A percentile compares a stretch with the other conserved stretches of the same genome.
phyloP scores from a whole-genome alignment of 2,888 invertebrate species.

The Anarsia innoxiella region DNA sequence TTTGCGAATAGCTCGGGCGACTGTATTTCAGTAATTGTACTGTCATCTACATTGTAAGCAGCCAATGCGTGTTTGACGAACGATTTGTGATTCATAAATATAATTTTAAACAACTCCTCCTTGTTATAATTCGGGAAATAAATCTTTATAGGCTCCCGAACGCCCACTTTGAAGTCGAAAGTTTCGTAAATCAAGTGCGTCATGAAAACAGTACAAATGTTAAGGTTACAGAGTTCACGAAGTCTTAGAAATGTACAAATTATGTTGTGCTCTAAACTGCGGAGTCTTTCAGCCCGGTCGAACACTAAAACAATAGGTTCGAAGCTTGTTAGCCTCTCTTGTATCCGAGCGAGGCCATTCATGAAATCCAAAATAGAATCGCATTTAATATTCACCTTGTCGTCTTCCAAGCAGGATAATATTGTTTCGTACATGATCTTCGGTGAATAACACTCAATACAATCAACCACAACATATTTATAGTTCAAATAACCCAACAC shows the following conservation, averaged over 20 bases:
- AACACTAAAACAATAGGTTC: constrained; percentile 79
- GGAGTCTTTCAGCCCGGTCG: constrained; percentile 87
- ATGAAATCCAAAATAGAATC: constrained; percentile 82
- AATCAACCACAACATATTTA: constrained; percentile 81
- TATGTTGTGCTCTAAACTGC: constrained; percentile 83
- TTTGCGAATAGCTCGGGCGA: constrained; percentile 80
- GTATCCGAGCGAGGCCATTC: constrained; percentile 52
- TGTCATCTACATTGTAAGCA: constrained; percentile 36
- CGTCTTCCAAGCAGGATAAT: constrained; percentile 73
- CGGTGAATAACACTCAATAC: constrained; percentile 86
- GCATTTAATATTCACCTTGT: constrained; percentile 68
- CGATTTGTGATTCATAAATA: constrained; percentile 49
- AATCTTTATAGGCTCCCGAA: constrained; percentile 81
- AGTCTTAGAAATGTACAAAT: constrained; percentile 83
- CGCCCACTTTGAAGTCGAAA: constrained; percentile 81
- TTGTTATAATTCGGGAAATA: constrained; percentile 88
- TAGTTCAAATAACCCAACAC: constrained; percentile 75
- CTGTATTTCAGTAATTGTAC: constrained; percentile 42
- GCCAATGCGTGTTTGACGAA: constrained; percentile 46
- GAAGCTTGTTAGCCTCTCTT: constrained; percentile 30
- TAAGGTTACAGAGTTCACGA: constrained; percentile 81
- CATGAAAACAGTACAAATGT: constrained; percentile 84
- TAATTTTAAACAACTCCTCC: constrained; percentile 76
- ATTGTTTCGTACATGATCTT: constrained; percentile 86
- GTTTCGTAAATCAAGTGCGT: constrained; percentile 89